Evolutionary conservation across 2,888 invertebrate species (phyloP), one percentile per base, ranked within the genome.

Genomic region (Cryptus armator): DNA sequence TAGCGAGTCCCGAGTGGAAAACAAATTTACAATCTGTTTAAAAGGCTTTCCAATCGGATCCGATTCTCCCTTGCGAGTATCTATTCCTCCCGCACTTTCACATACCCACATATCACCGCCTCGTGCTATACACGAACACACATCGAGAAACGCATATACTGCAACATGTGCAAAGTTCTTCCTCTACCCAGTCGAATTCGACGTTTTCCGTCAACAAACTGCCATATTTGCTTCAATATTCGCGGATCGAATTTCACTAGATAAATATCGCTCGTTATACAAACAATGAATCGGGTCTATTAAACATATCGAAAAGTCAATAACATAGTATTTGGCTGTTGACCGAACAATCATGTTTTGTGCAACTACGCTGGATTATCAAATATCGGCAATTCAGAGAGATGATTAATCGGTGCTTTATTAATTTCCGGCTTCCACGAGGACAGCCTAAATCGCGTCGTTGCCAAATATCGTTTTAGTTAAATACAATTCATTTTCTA

Each of bases 21-120:
- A 89, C 88, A 90, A 91, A 89, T 91, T 91, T 90, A 91, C 90
- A 91, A 91, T 92, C 90, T 89, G 88, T 89, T 90, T 92, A 90
- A 89, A 90, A 89, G 89, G 89, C 89, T 89, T 89, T 90, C 88
- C 90, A 90, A 90, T 90, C 89, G 88, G 87, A 86, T 71, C 88
- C 89, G 89, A 89, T 83, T 90, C 62, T 29, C 76, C 67, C 53
- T 76, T 71, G 72, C 74, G 79, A 76, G 80, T 85, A 68, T 59
- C 46, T 48, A 46, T 62, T n/a, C 80, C 75, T 76, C 79, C 72
- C 51, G 37, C 66, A 62, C 68, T 19, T 44, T 62, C 68, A 43
- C 67, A 56, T 68, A 79, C 72, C 44, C 59, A 59, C 14, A 59
- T 29, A 37, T 7, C 37, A 24, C 37, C 37, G 37, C 1, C 37